Evolutionary conservation across 2,888 invertebrate genomes (phyloP), one percentile per base, ranked within the genome.

Genomic region (Macroteleia sp.): DNA sequence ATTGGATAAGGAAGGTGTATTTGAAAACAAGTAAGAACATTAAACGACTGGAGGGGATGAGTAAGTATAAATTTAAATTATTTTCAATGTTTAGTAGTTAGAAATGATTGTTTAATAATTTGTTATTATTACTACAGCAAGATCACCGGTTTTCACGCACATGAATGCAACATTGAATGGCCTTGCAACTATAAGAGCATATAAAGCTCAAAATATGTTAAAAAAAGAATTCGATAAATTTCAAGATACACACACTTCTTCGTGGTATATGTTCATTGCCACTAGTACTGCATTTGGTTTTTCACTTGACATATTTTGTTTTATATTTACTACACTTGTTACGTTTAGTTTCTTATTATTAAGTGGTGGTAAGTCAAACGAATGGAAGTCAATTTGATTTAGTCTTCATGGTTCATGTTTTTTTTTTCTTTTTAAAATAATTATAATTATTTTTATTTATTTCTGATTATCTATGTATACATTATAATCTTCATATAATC

Each of bases 91-190:
- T n/a, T n/a, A n/a, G n/a, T n/a, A n/a, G n/a, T n/a, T n/a, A n/a
- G n/a, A n/a, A 25, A 25, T 5, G 3, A 25, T 25, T 25, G 6
- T 25, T 25, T 25, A 6, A 25, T 25, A 25, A 25, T 25, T 25
- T 5, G 6, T 25, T 5, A 25, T 25, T 25, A 6, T 25, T 69
- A 82, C 86, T 70, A n/a, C 41, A 96, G 96, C 95, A 14, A 94
- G 95, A 79, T 96, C 96, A 85, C 97, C 97, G 0, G 95, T 97
- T 0, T 97, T 96, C 85, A 94, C 96, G 0, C 95, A 96, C 91
- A 92, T 97, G 17, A 94, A 95, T 52, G 94, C 96, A 14, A 94
- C 96, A 0, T 92, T 97, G 0, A 94, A 93, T 82, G 97, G 97
- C 0, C 93, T 97, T 16, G 92, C 95, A 0, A 96, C 96, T 0